Evolutionary conservation across 2,888 invertebrate species (phyloP), one percentile per base, ranked within the genome.

Genomic region (Geophilus truncorum): DNA sequence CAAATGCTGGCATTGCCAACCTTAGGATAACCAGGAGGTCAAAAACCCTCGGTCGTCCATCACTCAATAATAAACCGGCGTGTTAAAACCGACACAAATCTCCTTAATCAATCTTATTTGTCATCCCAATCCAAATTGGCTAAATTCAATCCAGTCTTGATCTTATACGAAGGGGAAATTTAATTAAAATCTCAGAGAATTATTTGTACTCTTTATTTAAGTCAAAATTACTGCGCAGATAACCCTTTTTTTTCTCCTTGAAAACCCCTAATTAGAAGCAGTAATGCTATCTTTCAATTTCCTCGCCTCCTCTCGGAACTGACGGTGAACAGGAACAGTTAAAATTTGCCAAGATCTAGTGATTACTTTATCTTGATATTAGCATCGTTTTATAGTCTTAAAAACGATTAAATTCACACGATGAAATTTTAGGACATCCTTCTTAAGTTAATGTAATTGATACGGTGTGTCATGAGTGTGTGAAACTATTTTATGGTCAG

Each of bases 231-330:
- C 40, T 9, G 15, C 40, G 12, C 40, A 45, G 45, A 45, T 45
- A 62, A 25, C 28, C 28, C 25, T 62, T 25, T 62, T 62, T 62
- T 1, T 9, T 18, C 9, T 57, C 28, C 9, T 15, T 62, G 7
- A 25, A 25, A 62, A 62, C 7, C 12, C 23, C 15, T 62, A 62
- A 62, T 62, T 62, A 62, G 28, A 62, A 62, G 62, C 28, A 45
- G 25, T 62, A 62, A 62, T 28, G 28, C 62, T 62, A 62, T 62
- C 62, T 23, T 62, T 62, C 62, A 62, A 62, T 62, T 62, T 62
- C 62, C 62, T 62, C 28, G 62, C 25, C 28, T 57, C 3, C 62
- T 62, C 62, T 62, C 2, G 23, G 23, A 62, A 62, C 25, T 62
- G 25, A 62, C 15, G 25, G 23, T 25, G 62, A 62, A 62, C 23